Percentiles rank a stretch among this genome's conserved stretches.
Conservation (phyloP, 2,888 invertebrate genomes). For the Conistra vaccinii region DNA sequence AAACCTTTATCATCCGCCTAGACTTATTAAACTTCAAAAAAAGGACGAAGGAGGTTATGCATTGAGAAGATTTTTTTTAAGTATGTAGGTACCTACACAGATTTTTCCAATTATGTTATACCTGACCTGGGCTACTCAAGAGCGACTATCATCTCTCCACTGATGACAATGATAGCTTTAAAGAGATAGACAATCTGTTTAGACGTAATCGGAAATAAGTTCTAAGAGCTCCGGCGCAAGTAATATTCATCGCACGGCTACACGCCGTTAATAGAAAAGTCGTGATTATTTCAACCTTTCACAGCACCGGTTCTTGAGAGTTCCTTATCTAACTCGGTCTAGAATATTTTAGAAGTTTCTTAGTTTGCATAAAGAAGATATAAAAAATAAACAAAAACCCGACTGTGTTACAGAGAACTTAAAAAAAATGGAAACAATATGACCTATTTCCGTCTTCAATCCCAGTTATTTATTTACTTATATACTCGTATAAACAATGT, state of each 20-base stretch:
- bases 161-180: neutral
- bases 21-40: neutral
- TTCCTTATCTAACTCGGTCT: neutral
- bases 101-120: neutral
- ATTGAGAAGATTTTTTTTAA: neutral
- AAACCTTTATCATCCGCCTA: neutral
- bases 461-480: too few species aligned
- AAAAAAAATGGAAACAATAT: too few species aligned
- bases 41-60: too few species aligned
- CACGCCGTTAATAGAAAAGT: slow-evolving; percentile 15
- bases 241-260: slow-evolving; percentile 30
- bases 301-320: slow-evolving; percentile 11
- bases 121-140: neutral
- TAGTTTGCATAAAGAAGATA: neutral
- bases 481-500: too few species aligned
- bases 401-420: too few species aligned
- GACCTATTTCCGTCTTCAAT: too few species aligned
- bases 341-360: slow-evolving; percentile 3
- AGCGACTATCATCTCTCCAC: neutral
- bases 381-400: too few species aligned
- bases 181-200: neutral
- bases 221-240: neutral
- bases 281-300: slow-evolving; percentile 42
- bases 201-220: slow-evolving; percentile 15
- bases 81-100: too few species aligned